These are phyloP conservation scores for Mugil cephalus DNA, from an alignment of 2,113 vertebrate genomes.

Conservation along the genomic window DNA sequence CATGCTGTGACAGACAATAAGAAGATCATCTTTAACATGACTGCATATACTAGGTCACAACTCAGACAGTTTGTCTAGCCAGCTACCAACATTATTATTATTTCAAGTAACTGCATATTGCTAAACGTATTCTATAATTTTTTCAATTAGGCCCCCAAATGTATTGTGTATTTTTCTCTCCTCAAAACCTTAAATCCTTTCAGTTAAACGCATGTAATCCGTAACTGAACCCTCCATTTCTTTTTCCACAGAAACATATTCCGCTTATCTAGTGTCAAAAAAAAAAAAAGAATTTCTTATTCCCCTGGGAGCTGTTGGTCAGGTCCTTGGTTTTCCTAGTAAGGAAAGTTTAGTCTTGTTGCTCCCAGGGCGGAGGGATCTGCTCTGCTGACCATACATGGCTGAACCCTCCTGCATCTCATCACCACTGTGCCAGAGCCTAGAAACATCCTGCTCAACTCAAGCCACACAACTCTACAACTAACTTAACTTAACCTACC, in stretches of 20 bases:
- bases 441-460: neutral
- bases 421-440: conserved; percentile 22
- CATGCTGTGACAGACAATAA: too few relatives aligned
- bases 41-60: too few relatives aligned
- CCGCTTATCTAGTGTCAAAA: conserved; percentile 1
- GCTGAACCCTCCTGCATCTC: conserved; percentile 38
- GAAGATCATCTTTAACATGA: too few relatives aligned
- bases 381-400: conserved; percentile 77
- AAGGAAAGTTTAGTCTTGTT: conserved; percentile 57
- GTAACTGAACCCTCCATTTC: neutral
- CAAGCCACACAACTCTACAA: conserved; percentile 10
- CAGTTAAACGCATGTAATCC: neutral
- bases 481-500: neutral
- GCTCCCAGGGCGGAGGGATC: conserved; percentile 30
- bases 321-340: conserved; percentile 49
- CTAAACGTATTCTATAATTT: neutral
- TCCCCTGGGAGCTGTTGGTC: conserved; percentile 9
- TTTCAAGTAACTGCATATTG: neutral
- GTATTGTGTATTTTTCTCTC: neutral
- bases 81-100: too few relatives aligned
- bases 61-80: too few relatives aligned
- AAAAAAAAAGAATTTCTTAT: neutral
- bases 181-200: neutral
- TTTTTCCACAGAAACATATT: neutral
- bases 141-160: neutral